Evolutionary conservation across 1,140 invertebrate species (phyloP).

Genomic region (Fopius arisanus): DNA sequence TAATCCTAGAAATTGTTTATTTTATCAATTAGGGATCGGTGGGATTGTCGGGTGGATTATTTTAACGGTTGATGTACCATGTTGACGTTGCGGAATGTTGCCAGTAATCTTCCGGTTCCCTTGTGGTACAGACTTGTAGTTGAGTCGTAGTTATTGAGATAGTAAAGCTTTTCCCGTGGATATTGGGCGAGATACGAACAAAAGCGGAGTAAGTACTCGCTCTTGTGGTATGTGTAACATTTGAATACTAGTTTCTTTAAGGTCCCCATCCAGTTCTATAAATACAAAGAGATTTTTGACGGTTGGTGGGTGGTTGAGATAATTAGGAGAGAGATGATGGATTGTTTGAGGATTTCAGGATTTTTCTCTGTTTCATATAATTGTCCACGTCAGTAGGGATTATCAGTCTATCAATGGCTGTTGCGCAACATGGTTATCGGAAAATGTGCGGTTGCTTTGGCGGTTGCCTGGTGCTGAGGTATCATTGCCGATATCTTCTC

Average conservation of each 20-base stretch:
- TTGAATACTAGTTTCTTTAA: conserved; percentile 73
- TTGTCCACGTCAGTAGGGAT: no score
- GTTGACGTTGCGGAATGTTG: conserved; percentile 80
- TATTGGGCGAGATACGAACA: conserved; percentile 74
- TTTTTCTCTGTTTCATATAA: no score
- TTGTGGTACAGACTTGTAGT: conserved; percentile 76
- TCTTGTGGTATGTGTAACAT: conserved; percentile 77
- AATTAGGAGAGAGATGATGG: no score
- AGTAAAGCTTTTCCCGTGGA: conserved; percentile 70
- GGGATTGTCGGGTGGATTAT: background rate
- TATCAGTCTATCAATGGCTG: no score
- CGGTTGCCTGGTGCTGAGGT: no score
- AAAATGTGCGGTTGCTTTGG: no score
- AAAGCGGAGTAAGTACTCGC: conserved; percentile 75
- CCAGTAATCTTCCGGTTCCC: conserved; percentile 70
- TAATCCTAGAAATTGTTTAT: conserved; percentile 51
- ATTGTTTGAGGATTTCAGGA: no score
- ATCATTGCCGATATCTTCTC: no score
- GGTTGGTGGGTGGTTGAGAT: background rate
- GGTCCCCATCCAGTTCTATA: conserved; percentile 68
- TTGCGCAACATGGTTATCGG: no score
- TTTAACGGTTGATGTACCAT: no score
- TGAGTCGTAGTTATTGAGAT: conserved; percentile 76
- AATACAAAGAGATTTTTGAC: conserved; percentile 26
- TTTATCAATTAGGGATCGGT: no score